Percentiles rank a stretch among this genome's conserved stretches.
phyloP scores from a whole-genome alignment of 2,113 vertebrate genomes.

The Hippopotamus amphibius region DNA sequence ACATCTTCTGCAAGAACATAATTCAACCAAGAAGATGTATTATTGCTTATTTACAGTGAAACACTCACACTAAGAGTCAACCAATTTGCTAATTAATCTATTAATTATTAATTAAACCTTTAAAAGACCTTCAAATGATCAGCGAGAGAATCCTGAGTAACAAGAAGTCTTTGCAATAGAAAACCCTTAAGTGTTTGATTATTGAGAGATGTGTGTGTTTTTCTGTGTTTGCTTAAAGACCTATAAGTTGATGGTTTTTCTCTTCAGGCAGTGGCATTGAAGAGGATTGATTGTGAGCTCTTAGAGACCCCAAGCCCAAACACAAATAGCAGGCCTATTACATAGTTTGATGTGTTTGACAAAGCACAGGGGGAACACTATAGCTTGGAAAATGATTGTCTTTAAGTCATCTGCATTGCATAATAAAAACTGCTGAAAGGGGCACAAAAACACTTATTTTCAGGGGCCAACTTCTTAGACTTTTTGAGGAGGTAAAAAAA shows the following conservation, averaged over 20 bases:
- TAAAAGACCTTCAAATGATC: neutral
- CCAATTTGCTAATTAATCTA: neutral
- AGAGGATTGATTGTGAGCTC: neutral
- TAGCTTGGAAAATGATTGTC: neutral
- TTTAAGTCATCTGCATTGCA: neutral
- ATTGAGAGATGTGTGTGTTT: neutral
- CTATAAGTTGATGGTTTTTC: neutral
- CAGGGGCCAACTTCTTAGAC: neutral
- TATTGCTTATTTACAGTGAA: slow-evolving; percentile 8
- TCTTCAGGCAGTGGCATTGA: neutral
- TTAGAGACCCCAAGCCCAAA: neutral
- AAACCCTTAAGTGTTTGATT: neutral
- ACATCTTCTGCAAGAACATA: neutral
- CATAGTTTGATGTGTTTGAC: neutral
- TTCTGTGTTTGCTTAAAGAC: neutral
- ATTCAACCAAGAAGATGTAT: neutral
- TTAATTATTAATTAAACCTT: neutral
- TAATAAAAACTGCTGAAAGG: neutral
- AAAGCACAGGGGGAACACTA: neutral
- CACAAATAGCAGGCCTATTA: neutral
- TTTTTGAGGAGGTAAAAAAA: neutral
- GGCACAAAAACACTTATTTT: neutral
- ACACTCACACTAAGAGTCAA: neutral
- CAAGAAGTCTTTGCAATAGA: neutral
- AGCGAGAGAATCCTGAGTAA: neutral